Percentiles rank a stretch among this genome's conserved stretches.
phyloP scores from a whole-genome alignment of 2,113 vertebrate genomes.

The Erinaceus europaeus region DNA sequence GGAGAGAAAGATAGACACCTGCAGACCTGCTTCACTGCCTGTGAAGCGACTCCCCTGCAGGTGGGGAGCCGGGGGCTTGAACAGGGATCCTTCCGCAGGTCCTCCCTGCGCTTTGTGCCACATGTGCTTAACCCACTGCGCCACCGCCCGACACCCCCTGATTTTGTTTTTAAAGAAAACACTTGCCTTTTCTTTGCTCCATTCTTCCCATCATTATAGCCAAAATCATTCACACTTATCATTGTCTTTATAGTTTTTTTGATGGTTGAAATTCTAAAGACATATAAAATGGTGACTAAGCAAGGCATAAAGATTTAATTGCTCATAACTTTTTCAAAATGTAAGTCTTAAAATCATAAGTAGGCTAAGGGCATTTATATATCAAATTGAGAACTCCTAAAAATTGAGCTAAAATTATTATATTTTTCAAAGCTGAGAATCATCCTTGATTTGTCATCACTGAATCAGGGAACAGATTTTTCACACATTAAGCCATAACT shows the following conservation, averaged over 20 bases:
- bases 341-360: slow-evolving; percentile 40
- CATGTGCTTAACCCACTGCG: too few species aligned
- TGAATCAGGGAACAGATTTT: slow-evolving; percentile 55
- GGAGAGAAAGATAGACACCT: too few species aligned
- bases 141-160: too few species aligned
- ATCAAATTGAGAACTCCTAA: slow-evolving; percentile 42
- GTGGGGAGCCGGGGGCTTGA: too few species aligned
- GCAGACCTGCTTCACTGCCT: too few species aligned
- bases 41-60: too few species aligned
- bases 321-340: background rate
- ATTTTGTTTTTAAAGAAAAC: background rate
- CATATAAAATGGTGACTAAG: slow-evolving; percentile 24
- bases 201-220: slow-evolving; percentile 40
- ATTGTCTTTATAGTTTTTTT: slow-evolving; percentile 46
- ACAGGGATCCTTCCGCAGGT: too few species aligned
- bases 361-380: background rate
- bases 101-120: too few species aligned
- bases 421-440: slow-evolving; percentile 38
- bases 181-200: slow-evolving; percentile 50
- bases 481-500: slow-evolving; percentile 56
- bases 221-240: slow-evolving; percentile 47
- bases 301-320: slow-evolving; percentile 41
- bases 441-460: slow-evolving; percentile 29
- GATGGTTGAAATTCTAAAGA: slow-evolving; percentile 51
- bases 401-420: background rate